Evolutionary conservation across 64 coral and sea anemone species (phyloP).

Genomic region (Montipora efflorescens): DNA sequence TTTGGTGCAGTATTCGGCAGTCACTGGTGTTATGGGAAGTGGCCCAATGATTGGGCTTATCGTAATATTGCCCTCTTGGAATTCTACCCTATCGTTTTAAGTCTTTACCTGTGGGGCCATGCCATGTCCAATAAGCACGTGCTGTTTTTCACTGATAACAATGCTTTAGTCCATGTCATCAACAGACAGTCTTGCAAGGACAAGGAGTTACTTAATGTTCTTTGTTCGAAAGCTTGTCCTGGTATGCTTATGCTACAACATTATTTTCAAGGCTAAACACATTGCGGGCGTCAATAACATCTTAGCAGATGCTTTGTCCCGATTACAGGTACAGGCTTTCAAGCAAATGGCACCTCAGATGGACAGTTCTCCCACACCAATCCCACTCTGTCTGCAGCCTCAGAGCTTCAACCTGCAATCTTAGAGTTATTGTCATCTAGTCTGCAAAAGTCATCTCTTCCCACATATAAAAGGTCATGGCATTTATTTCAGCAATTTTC

Average conservation of each 20-base stretch:
- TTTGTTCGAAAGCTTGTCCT: neutral
- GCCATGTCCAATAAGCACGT: no score
- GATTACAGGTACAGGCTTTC: conserved; percentile 30
- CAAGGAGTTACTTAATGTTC: neutral
- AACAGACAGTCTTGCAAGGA: neutral
- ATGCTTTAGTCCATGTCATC: neutral
- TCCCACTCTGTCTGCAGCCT: conserved; percentile 33
- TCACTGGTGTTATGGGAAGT: no score
- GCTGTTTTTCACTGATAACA: neutral
- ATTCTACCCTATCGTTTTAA: no score
- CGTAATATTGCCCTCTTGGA: no score
- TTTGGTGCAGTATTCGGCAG: no score
- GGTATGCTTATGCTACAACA: neutral
- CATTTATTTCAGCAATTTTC: conserved; percentile 21
- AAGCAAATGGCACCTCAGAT: conserved; percentile 6
- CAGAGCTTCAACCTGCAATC: neutral
- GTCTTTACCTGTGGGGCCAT: no score
- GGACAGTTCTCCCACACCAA: conserved; percentile 14
- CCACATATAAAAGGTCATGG: conserved; percentile 41
- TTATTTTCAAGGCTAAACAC: neutral
- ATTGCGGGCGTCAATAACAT: neutral
- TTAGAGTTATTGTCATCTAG: neutral
- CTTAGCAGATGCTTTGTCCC: neutral
- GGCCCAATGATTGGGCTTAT: no score
- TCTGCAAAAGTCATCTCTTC: conserved; percentile 20